These are phyloP conservation scores for Hylyphantes graminicola DNA, from an alignment of 1,140 invertebrate species.

Conservation along the genomic window DNA sequence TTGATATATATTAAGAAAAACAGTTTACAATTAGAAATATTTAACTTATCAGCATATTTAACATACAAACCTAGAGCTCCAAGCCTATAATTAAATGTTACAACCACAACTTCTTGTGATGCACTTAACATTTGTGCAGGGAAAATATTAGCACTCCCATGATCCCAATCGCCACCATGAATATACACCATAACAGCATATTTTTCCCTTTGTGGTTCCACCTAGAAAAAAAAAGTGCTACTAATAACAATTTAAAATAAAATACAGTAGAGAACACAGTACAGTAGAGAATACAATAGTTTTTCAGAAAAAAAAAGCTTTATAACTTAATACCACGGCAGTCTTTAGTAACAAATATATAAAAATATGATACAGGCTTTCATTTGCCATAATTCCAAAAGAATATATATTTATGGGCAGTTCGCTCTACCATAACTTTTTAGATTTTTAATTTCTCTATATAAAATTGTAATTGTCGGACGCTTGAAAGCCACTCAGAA, in stretches of 20 bases:
- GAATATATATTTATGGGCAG: no score
- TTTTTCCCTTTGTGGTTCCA: constrained; percentile 19
- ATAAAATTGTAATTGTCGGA: no score
- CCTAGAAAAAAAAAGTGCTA: constrained; percentile 16
- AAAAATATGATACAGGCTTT: no score
- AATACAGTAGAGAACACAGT: neutral
- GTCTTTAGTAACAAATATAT: no score
- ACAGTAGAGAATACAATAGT: no score
- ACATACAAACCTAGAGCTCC: constrained; percentile 84
- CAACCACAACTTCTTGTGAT: constrained; percentile 93
- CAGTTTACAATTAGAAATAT: neutral
- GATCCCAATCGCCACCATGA: constrained; percentile 94
- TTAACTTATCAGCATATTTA: neutral
- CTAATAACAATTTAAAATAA: neutral
- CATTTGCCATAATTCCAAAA: no score
- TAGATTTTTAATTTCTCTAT: no score
- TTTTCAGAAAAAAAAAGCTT: neutral
- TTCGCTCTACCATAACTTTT: no score
- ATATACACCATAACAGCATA: constrained; percentile 98
- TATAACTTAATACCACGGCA: neutral
- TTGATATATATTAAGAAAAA: neutral
- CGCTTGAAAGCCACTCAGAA: no score
- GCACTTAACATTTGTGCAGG: constrained; percentile 91
- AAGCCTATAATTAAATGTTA: constrained; percentile 96
- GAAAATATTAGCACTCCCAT: constrained; percentile 92